Conservation (phyloP, 2,797 vertebrate species). For the Valencia hispanica region DNA sequence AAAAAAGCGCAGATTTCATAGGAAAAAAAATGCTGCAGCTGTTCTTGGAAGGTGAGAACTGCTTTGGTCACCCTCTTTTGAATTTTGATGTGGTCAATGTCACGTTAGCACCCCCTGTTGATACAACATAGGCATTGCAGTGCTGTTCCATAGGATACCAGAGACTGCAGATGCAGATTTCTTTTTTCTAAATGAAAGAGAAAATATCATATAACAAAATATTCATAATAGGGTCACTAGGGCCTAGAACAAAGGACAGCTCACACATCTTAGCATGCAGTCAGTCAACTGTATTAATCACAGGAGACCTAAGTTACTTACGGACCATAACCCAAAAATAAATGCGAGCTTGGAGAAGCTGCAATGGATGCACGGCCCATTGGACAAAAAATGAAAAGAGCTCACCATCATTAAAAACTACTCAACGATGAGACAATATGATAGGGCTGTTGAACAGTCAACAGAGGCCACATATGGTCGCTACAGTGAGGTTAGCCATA, state of each 20-base stretch:
- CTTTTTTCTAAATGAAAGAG: neutral
- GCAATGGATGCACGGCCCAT: conserved; percentile 23
- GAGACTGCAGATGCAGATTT: neutral
- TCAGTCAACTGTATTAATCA: neutral
- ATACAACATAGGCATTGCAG: neutral
- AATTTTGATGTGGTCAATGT: neutral
- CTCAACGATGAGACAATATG: neutral
- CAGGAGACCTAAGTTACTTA: conserved; percentile 1
- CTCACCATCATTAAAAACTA: conserved; percentile 28
- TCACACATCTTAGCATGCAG: neutral
- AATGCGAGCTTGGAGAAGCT: conserved; percentile 8
- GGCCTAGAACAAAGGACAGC: neutral
- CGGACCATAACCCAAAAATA: conserved; percentile 4
- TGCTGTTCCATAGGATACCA: neutral
- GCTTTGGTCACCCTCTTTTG: neutral
- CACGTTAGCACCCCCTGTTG: neutral
- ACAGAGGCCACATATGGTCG: neutral
- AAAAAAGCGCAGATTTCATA: neutral
- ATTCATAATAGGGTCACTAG: neutral
- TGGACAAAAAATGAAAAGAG: conserved; percentile 37
- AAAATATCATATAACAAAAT: neutral
- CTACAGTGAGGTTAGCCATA: neutral
- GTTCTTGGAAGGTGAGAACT: neutral
- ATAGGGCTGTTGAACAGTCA: neutral
- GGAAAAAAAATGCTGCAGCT: neutral